Evolutionary conservation across 2,888 invertebrate genomes (phyloP).

Genomic region (Melipona beecheii): DNA sequence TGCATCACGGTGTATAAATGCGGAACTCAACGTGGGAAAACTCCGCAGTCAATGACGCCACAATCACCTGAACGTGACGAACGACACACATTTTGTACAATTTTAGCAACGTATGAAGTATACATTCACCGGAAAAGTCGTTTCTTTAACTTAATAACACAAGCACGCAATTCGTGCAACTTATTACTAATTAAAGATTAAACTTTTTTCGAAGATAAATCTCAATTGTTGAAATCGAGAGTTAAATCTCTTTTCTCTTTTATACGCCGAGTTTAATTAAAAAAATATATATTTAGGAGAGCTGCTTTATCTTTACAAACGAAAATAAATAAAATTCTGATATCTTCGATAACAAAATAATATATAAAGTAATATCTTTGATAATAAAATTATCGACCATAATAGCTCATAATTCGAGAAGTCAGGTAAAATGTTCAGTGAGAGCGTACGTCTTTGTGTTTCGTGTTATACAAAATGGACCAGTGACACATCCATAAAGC

Average conservation of each 20-base stretch:
- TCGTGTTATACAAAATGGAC: constrained; percentile 7
- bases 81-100: not conserved
- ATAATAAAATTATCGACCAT: not conserved
- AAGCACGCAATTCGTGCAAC: not conserved
- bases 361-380: no score
- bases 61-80: not conserved
- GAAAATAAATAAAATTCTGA: not conserved
- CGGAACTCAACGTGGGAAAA: not conserved
- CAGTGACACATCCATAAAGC: constrained; percentile 53
- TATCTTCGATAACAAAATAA: no score
- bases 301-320: not conserved
- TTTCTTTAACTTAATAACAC: not conserved
- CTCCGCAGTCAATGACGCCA: not conserved
- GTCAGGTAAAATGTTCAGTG: not conserved
- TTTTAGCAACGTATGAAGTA: no score
- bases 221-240: not conserved
- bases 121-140: not conserved
- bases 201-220: not conserved
- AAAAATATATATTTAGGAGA: no score
- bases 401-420: no score
- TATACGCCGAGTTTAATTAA: no score
- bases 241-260: not conserved
- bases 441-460: not conserved
- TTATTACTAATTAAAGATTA: not conserved
- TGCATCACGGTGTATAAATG: constrained; percentile 43